phyloP scores from a whole-genome alignment of 1,140 invertebrate species.

The Brachionus rotundiformis region DNA sequence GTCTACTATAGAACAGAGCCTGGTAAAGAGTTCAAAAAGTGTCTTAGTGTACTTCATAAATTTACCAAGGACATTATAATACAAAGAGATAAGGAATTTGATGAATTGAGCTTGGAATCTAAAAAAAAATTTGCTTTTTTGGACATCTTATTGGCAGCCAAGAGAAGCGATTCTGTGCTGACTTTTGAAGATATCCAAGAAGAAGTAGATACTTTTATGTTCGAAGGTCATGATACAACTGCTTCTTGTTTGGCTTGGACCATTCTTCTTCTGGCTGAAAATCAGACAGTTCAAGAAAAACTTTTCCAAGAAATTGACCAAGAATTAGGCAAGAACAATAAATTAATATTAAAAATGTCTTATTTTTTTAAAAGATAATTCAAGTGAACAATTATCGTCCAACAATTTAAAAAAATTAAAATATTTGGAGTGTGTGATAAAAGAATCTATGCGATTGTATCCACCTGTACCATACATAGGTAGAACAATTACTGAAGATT shows the following conservation, averaged over 20 bases:
- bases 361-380: constrained; percentile 32
- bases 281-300: constrained; percentile 69
- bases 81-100: constrained; percentile 74
- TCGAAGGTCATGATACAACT: constrained; percentile 87
- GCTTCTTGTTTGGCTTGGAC: constrained; percentile 64
- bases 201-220: constrained; percentile 81
- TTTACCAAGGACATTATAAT: constrained; percentile 80
- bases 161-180: constrained; percentile 75
- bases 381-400: constrained; percentile 72
- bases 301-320: constrained; percentile 76
- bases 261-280: constrained; percentile 64
- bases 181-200: constrained; percentile 82
- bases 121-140: constrained; percentile 83
- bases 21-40: constrained; percentile 74
- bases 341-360: background rate
- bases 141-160: constrained; percentile 82
- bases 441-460: constrained; percentile 73
- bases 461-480: constrained; percentile 82
- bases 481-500: constrained; percentile 72
- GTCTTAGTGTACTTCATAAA: constrained; percentile 78
- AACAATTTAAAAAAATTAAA: constrained; percentile 71
- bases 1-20: constrained; percentile 78
- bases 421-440: constrained; percentile 73
- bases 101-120: constrained; percentile 68
- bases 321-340: constrained; percentile 70